Evolutionary conservation across 2,113 vertebrate genomes (phyloP).

Genomic region (Eidolon helvum): DNA sequence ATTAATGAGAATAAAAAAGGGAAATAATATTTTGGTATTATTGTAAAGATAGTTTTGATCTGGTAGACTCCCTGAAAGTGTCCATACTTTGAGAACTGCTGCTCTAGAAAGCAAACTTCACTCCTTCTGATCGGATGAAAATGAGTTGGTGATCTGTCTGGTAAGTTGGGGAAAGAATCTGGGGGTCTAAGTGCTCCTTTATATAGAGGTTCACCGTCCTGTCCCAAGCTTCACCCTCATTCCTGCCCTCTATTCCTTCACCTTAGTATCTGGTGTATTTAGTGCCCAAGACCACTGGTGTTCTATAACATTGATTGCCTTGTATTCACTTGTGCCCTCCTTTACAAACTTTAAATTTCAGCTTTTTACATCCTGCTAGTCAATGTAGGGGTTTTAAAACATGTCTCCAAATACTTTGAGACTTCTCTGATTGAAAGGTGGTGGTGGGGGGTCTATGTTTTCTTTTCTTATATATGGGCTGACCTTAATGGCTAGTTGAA

Average conservation of each 20-base stretch:
- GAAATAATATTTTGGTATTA: background rate
- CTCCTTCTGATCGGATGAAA: background rate
- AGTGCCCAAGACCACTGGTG: background rate
- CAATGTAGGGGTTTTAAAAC: background rate
- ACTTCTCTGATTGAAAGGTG: background rate
- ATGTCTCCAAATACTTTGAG: background rate
- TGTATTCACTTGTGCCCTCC: background rate
- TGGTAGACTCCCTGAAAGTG: background rate
- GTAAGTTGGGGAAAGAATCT: background rate
- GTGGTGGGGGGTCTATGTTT: background rate
- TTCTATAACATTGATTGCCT: background rate
- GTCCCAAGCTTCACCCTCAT: background rate
- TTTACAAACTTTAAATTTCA: background rate
- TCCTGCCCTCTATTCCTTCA: background rate
- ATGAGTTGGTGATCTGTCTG: background rate
- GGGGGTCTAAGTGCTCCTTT: background rate
- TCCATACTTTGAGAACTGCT: background rate
- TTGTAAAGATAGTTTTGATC: background rate
- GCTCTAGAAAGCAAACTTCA: background rate
- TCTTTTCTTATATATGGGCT: background rate
- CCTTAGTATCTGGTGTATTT: background rate
- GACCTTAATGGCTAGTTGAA: background rate
- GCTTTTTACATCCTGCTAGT: background rate
- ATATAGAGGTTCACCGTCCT: background rate
- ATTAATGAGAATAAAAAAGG: background rate